These are phyloP conservation scores for Adelphocoris suturalis DNA, from an alignment of 2,888 invertebrate species.

Conservation along the genomic window DNA sequence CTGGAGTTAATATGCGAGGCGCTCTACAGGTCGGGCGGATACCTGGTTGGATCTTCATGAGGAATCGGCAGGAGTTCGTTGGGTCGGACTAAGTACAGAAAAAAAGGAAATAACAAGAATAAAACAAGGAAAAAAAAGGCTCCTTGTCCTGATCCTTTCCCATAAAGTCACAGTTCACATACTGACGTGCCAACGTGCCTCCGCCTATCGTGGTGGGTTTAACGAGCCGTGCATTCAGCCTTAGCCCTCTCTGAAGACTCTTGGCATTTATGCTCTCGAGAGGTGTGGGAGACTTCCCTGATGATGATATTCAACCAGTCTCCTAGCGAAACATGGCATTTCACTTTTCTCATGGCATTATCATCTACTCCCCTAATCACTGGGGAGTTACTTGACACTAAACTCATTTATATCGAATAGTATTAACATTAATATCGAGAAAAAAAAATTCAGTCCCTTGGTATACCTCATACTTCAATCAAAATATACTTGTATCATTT, in stretches of 20 bases:
- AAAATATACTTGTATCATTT: too few species aligned
- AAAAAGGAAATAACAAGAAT: conserved; percentile 3
- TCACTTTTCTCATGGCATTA: neutral
- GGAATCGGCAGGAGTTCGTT: conserved; percentile 44
- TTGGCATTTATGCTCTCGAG: conserved; percentile 27
- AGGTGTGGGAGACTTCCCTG: conserved; percentile 32
- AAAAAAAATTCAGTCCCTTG: too few species aligned
- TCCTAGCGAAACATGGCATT: conserved; percentile 22
- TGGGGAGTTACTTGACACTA: neutral
- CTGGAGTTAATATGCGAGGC: conserved; percentile 29
- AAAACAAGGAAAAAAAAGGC: neutral
- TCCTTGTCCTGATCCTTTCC: conserved; percentile 25
- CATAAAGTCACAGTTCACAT: neutral
- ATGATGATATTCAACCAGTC: conserved; percentile 18
- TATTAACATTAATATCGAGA: too few species aligned
- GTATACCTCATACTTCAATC: too few species aligned
- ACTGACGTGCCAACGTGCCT: conserved; percentile 38
- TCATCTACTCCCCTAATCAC: neutral
- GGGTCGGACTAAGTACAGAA: conserved; percentile 30
- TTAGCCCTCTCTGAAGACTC: conserved; percentile 41
- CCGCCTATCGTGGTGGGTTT: conserved; percentile 36
- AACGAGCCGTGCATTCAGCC: conserved; percentile 43
- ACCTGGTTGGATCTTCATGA: conserved; percentile 35
- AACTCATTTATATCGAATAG: neutral
- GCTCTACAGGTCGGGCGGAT: neutral